phyloP scores from a whole-genome alignment of 2,888 invertebrate genomes.

The Sturmia bella region DNA sequence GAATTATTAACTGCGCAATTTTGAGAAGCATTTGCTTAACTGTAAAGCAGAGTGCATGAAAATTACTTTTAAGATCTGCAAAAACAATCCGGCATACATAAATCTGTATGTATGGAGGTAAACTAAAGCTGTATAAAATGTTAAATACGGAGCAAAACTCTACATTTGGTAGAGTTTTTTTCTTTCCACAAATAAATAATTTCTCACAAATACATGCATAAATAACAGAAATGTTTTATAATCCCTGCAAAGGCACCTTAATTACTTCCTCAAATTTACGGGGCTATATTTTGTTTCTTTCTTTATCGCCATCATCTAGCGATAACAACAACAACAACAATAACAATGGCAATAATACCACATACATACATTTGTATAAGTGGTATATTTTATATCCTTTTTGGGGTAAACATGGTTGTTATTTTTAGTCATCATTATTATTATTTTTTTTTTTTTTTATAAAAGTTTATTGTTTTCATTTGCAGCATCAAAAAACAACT shows the following conservation, averaged over 20 bases:
- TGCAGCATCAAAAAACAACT: conserved; percentile 13
- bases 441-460: conserved; percentile 3
- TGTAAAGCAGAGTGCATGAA: no score
- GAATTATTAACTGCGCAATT: no score
- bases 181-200: conserved; percentile 4
- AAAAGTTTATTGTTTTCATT: conserved; percentile 49
- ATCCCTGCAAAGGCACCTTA: conserved; percentile 26
- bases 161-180: conserved; percentile 3
- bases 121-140: no score
- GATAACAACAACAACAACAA: background rate
- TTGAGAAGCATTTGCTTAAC: no score
- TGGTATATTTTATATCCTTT: conserved; percentile 11
- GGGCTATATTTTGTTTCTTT: background rate
- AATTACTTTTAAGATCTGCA: no score
- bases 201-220: background rate
- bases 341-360: background rate
- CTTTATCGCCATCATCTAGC: no score
- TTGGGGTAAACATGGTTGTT: background rate
- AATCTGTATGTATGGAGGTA: no score
- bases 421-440: conserved; percentile 21
- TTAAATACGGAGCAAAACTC: no score
- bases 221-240: conserved; percentile 27
- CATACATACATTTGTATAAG: background rate
- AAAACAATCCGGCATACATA: no score
- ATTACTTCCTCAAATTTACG: conserved; percentile 18